Conservation (phyloP, 2,113 vertebrate species). For the Ammodytes marinus region DNA sequence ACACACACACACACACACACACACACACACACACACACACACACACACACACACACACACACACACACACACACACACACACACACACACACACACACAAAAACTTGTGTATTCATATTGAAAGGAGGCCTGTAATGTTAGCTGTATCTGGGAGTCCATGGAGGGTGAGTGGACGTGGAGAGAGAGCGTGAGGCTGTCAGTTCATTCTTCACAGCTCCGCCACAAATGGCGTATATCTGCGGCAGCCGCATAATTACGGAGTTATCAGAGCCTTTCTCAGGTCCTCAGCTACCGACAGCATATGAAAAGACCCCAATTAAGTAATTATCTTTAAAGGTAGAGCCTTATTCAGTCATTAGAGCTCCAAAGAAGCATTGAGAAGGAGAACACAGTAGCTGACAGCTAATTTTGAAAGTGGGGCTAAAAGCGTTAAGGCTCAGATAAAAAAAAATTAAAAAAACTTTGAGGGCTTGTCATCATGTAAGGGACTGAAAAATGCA, state of each 20-base stretch:
- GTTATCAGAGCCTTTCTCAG: constrained; percentile 81
- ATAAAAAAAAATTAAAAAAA: constrained; percentile 55
- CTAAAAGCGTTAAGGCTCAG: constrained; percentile 73
- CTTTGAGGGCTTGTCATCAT: constrained; percentile 60
- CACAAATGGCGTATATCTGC: constrained; percentile 60
- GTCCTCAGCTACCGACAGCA: constrained; percentile 75
- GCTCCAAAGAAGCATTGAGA: constrained; percentile 71
- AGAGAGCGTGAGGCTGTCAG: constrained; percentile 62
- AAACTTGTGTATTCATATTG: constrained; percentile 22
- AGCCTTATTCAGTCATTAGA: constrained; percentile 81
- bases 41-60: constrained; percentile 14
- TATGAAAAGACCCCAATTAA: constrained; percentile 84
- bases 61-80: too few species aligned
- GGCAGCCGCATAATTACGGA: constrained; percentile 78
- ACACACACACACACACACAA: constrained; percentile 16
- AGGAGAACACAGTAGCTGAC: constrained; percentile 71
- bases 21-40: constrained; percentile 14
- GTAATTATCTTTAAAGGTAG: constrained; percentile 85
- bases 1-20: constrained; percentile 14
- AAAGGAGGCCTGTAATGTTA: constrained; percentile 54
- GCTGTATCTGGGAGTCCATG: constrained; percentile 48
- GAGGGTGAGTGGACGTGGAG: constrained; percentile 36
- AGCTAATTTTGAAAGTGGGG: constrained; percentile 74
- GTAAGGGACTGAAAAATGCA: constrained; percentile 55
- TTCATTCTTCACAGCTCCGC: constrained; percentile 68